phyloP scores from a whole-genome alignment of 2,113 vertebrate genomes.

The Anarhynchus alexandrinus region DNA sequence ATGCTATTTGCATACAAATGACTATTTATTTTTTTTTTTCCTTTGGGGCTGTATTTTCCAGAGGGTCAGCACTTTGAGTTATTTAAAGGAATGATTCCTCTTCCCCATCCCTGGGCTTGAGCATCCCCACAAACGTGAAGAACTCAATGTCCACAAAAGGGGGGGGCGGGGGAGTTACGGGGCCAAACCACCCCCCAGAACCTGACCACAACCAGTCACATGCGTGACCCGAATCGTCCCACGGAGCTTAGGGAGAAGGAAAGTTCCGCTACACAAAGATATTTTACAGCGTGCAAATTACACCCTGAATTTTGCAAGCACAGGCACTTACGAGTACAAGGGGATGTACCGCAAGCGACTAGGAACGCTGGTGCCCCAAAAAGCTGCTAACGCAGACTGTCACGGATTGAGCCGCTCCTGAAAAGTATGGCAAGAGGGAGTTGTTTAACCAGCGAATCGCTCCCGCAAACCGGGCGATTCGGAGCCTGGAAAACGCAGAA shows the following conservation, averaged over 20 bases:
- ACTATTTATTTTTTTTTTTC: neutral
- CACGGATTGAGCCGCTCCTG: neutral
- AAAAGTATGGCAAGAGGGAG: rapidly evolving
- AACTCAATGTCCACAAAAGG: neutral
- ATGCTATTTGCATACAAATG: neutral
- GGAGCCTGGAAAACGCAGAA: neutral
- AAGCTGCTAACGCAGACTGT: rapidly evolving
- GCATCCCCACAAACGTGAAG: neutral
- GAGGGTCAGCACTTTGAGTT: neutral
- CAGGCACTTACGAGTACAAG: neutral
- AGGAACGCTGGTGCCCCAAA: neutral
- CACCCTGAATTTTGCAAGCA: neutral
- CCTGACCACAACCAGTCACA: rapidly evolving
- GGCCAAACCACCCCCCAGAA: neutral
- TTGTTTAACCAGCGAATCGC: neutral
- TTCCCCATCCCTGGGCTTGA: neutral
- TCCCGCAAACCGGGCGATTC: neutral
- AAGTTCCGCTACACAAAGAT: neutral
- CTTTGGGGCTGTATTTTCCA: neutral
- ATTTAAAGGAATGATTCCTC: neutral
- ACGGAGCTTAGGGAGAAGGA: rapidly evolving
- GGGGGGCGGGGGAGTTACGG: rapidly evolving
- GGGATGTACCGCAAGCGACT: neutral
- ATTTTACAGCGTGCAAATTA: neutral
- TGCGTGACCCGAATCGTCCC: rapidly evolving